Base-by-base conservation (phyloP, 2,113 vertebrate genomes). In the Pteropus alecto region DNA sequence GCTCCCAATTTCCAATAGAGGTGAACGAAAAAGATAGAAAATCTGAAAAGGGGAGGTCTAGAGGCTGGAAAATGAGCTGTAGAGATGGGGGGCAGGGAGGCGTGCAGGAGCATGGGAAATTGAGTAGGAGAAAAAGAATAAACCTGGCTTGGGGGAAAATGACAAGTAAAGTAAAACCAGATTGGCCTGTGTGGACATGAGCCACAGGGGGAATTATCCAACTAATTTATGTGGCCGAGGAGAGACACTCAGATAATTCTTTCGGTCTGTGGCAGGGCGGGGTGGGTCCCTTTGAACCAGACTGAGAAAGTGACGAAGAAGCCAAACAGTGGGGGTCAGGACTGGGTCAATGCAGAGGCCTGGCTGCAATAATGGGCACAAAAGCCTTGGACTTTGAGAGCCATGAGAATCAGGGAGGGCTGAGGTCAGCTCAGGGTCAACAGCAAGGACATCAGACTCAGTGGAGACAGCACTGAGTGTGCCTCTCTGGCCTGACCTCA, bases 141-240 rank as follows among this genome's bases (percentile, higher is more conserved):
- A 74, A 87, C 65, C 43, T 65, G 67, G 88, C 24, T 73, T 87
- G 43, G 11, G 43, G 60, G 82, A 68, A 90, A 83, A 96, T 46
- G 48, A 76, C 87, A 76, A 91, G 74, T 48, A 91, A 94, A 94
- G 68, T 92, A 51, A 70, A 96, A 87, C 67, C 95, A 92, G 88
- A 96, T 77, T 38, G 82, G 60, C 68, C 67, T 33, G 41, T 8
- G 76, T 87, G 95, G 93, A 87, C 30, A 0, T 0, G 43, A 91
- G 83, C 93, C 93, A 77, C 13, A 2, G 51, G 38, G 19, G 65
- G 81, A 18, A 56, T 87, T 54, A 63, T 13, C 48, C 30, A 35
- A 35, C 76, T 83, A 43, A 87, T 87, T 68, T 91, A 68, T 43
- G 90, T 1, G 87, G 74, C 82, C 3, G 0, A 7, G 21, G 58